A percentile compares a stretch with the other conserved stretches of the same genome.
Evolutionary conservation across 1,140 invertebrate genomes (phyloP).

Genomic region (Cecropterus lyciades): DNA sequence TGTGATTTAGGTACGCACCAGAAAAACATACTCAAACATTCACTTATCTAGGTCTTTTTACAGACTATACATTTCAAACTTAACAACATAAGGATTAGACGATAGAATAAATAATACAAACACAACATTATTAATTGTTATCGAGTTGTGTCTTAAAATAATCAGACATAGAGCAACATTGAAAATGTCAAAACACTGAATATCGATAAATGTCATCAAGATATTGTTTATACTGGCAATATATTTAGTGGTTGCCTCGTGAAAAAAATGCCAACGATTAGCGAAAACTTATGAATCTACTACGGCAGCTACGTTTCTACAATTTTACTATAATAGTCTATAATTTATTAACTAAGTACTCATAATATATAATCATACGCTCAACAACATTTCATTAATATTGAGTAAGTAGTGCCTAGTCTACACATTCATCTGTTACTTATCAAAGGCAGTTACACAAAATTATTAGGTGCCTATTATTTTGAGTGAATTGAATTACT

Average conservation of each 20-base stretch:
- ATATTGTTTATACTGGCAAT: neutral
- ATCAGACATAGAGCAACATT: constrained; percentile 5
- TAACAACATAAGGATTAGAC: constrained; percentile 30
- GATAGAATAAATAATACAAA: constrained; percentile 28
- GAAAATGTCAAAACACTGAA: constrained; percentile 2
- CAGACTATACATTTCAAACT: constrained; percentile 37
- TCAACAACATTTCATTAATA: constrained; percentile 61
- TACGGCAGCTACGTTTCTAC: constrained; percentile 57
- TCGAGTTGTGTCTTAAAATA: constrained; percentile 4
- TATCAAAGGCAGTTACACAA: constrained; percentile 50
- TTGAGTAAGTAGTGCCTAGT: constrained; percentile 45
- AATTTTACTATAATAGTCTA: constrained; percentile 52
- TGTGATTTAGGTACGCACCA: constrained; percentile 12
- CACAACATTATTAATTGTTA: constrained; percentile 23
- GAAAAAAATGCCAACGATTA: constrained; percentile 13
- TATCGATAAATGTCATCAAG: constrained; percentile 8
- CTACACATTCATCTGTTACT: constrained; percentile 40
- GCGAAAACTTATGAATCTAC: constrained; percentile 26
- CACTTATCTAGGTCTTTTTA: constrained; percentile 30
- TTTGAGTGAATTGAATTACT: constrained; percentile 12
- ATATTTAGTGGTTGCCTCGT: neutral
- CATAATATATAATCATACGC: constrained; percentile 10
- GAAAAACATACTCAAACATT: constrained; percentile 28
- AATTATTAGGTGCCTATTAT: constrained; percentile 15
- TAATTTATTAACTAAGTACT: constrained; percentile 44